Conservation (phyloP, 2,797 vertebrate genomes). For the Lepidocolaptes lacrymiger region DNA sequence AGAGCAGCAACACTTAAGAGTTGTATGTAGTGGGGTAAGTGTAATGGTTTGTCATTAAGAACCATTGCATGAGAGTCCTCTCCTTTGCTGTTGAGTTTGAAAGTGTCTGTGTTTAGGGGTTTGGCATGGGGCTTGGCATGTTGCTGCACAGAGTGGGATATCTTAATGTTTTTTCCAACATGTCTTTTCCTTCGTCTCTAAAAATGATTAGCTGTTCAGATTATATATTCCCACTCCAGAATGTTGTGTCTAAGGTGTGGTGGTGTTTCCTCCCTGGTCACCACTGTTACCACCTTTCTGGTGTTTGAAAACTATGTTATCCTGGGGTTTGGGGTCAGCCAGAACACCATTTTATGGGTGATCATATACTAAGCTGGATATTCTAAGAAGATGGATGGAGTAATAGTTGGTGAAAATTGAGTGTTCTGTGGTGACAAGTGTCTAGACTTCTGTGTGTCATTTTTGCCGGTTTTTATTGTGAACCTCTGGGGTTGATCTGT, state of each 20-base stretch:
- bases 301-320: neutral
- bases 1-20: neutral
- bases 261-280: neutral
- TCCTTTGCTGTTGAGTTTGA: neutral
- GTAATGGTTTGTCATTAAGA: neutral
- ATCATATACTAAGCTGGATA: neutral
- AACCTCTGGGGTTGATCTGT: neutral
- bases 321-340: neutral
- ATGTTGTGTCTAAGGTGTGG: neutral
- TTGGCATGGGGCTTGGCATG: neutral
- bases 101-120: neutral
- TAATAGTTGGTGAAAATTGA: neutral
- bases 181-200: neutral
- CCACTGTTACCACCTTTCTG: neutral
- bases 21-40: neutral
- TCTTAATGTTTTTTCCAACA: neutral
- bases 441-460: neutral
- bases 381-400: neutral
- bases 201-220: neutral
- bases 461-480: neutral
- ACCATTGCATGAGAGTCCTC: neutral
- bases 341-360: rapidly evolving
- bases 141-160: neutral
- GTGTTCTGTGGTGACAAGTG: neutral
- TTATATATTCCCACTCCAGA: neutral